Conservation (phyloP, 2,113 vertebrate genomes). For the Phrynocephalus versicolor region DNA sequence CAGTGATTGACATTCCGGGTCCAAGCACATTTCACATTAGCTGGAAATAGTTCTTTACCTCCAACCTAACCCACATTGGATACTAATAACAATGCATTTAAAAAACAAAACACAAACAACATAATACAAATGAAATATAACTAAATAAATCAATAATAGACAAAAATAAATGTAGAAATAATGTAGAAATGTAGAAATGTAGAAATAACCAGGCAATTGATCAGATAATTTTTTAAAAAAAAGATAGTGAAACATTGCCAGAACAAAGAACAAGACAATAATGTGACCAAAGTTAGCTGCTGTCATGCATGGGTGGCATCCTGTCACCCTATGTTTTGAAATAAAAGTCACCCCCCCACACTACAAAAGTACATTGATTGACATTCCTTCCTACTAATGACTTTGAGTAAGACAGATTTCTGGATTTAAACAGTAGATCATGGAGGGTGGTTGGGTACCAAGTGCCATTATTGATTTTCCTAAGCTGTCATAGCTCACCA, state of each 20-base stretch:
- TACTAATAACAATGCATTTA: too few species aligned
- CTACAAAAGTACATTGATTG: conserved; percentile 30
- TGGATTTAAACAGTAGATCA: conserved; percentile 53
- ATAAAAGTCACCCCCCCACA: conserved; percentile 24
- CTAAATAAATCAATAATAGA: too few species aligned
- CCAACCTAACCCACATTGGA: neutral
- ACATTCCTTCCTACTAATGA: conserved; percentile 35
- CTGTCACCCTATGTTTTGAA: conserved; percentile 8
- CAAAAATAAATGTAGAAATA: too few species aligned
- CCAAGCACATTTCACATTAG: neutral
- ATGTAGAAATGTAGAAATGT: too few species aligned
- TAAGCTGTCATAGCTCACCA: conserved; percentile 37
- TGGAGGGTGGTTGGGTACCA: conserved; percentile 32
- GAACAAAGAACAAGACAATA: neutral
- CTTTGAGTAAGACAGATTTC: conserved; percentile 33
- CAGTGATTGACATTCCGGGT: neutral
- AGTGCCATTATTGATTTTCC: conserved; percentile 50
- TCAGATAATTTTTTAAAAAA: too few species aligned
- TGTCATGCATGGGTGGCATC: neutral
- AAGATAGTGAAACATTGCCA: neutral
- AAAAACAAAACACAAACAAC: too few species aligned
- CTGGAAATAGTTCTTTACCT: neutral
- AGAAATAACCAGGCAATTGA: too few species aligned
- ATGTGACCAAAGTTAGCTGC: neutral
- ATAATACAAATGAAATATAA: too few species aligned